Evolutionary conservation across 2,888 invertebrate species (phyloP), one percentile per base, ranked within the genome.

Genomic region (Apantesis nais): DNA sequence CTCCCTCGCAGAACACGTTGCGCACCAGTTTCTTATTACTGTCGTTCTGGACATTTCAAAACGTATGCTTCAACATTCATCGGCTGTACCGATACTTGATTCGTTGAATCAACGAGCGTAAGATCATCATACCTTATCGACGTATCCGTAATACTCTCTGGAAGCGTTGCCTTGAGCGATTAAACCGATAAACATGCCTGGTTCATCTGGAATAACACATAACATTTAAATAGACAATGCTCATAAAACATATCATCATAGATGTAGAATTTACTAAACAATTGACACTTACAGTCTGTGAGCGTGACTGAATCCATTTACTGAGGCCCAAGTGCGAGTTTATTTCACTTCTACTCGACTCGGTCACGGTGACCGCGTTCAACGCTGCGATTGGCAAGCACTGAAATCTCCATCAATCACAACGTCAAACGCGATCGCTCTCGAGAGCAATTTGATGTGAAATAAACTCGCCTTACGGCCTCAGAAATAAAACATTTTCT

Each of bases 1-100:
- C 99, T 55, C 99, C 99, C 77, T 96, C 96, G 73, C 94, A 93
- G 93, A 99, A 98, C 25, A 99, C 98, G 90, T 98, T 96, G 62
- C 95, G 95, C 31, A 98, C 96, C 70, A 99, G 95, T 92, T 99
- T 99, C 93, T 98, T 98, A 86, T 97, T 96, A 62, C 98, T 98
- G 72, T 98, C 98, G 71, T 95, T 96, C 90, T 97, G 87, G 5
- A 66, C 61, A n/a, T 7, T 7, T 4, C 19, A 16, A 44, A 55
- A 55, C 55, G 12, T 25, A 55, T 25, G 3, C 5, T 55, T 14
- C 25, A 55, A 55, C 12, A 12, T 55, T 55, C 0, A 25, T 12
- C 12, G 12, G 25, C 0, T 48, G 22, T 22, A 22, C 3, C 29
- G 19, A n/a, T 52, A 2, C 22, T 16, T 52, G 34, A 34, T 34